These are phyloP conservation scores for Chloropsis cyanopogon DNA, from an alignment of 2,113 vertebrate species.

Conservation along the genomic window DNA sequence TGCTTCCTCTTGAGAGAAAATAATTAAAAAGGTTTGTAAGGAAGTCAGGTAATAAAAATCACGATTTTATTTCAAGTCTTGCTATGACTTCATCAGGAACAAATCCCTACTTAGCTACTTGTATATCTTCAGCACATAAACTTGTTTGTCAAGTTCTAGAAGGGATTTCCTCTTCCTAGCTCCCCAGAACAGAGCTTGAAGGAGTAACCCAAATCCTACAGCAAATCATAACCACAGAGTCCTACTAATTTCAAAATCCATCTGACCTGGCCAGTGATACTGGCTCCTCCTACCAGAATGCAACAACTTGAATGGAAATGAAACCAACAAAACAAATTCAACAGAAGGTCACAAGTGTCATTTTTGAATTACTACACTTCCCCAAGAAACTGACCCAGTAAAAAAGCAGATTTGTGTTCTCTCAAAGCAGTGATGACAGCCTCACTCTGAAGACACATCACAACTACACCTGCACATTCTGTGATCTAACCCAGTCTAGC, in stretches of 20 bases:
- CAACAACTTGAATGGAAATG: background rate
- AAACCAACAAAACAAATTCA: background rate
- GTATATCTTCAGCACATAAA: accelerated
- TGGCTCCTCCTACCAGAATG: background rate
- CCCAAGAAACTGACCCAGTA: background rate
- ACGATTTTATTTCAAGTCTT: background rate
- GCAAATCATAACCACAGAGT: background rate
- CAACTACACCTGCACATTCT: background rate
- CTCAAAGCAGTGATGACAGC: background rate
- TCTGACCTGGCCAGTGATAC: background rate
- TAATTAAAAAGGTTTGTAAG: background rate
- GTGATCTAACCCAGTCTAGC: background rate
- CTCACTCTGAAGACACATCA: background rate
- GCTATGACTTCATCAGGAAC: background rate
- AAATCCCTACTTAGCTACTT: background rate
- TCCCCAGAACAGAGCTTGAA: background rate
- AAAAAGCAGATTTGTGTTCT: background rate
- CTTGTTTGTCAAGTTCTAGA: background rate
- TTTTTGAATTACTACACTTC: background rate
- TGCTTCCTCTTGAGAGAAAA: background rate
- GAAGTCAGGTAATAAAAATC: background rate
- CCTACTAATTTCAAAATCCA: background rate
- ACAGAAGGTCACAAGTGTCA: background rate
- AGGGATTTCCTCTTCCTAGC: background rate
- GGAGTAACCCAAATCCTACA: background rate